Conservation (phyloP, 2,113 vertebrate genomes). For the Mus pahari region DNA sequence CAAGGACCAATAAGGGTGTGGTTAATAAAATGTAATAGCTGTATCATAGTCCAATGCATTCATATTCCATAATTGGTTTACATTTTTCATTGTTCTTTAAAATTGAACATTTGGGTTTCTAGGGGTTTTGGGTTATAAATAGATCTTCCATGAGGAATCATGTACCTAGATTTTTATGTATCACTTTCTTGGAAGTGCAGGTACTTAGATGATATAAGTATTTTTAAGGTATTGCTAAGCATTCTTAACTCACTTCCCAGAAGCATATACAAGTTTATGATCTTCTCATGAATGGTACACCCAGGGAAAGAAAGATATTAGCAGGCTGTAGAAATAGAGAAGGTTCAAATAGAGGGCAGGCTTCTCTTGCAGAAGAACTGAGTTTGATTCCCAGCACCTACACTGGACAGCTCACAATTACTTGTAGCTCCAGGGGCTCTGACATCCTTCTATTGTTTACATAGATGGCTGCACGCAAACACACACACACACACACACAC, state of each 20-base stretch:
- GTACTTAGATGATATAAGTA: background rate
- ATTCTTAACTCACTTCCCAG: background rate
- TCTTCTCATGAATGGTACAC: background rate
- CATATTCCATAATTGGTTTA: background rate
- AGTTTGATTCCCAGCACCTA: background rate
- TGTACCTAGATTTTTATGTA: background rate
- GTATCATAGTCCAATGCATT: background rate
- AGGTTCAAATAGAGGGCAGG: background rate
- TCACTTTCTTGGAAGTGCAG: background rate
- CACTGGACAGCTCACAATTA: too few species aligned
- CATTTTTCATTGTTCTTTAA: background rate
- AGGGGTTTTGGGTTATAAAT: background rate
- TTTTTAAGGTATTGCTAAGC: background rate
- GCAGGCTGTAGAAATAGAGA: background rate
- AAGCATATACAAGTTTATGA: background rate
- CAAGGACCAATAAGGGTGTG: background rate
- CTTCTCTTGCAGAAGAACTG: background rate
- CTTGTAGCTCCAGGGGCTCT: background rate
- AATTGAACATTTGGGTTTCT: background rate
- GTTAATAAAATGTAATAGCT: conserved; percentile 1
- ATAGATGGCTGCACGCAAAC: background rate
- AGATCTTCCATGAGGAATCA: background rate
- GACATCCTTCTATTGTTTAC: background rate
- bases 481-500: background rate
- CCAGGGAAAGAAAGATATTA: too few species aligned